These are phyloP conservation scores for Sebastes itinus DNA, from an alignment of 2,797 vertebrate genomes.

Conservation along the genomic window DNA sequence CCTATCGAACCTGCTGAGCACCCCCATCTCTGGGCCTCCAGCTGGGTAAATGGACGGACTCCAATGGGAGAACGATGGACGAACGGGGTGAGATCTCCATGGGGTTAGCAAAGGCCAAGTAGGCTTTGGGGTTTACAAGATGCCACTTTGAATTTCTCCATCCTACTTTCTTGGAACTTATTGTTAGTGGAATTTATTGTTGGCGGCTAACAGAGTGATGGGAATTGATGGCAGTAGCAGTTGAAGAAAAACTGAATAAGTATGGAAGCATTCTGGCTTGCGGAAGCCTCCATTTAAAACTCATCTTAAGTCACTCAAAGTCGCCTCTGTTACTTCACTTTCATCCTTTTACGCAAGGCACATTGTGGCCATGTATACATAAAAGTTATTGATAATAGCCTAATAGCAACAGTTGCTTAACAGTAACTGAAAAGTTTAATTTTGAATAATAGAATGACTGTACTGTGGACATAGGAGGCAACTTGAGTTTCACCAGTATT, in stretches of 20 bases:
- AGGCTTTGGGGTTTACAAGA: constrained; percentile 33
- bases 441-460: not conserved
- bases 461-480: not conserved
- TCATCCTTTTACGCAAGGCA: not conserved
- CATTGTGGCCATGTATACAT: too few relatives aligned
- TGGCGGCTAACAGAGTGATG: not conserved
- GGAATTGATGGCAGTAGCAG: not conserved
- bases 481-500: not conserved
- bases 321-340: not conserved
- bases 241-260: not conserved
- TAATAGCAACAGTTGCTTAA: not conserved
- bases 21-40: constrained; percentile 60
- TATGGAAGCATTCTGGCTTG: not conserved
- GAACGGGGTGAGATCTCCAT: constrained; percentile 27
- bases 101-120: constrained; percentile 43
- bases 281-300: not conserved
- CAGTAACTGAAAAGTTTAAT: not conserved
- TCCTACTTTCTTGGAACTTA: not conserved
- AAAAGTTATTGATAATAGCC: not conserved
- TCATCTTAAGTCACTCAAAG: not conserved
- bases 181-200: not conserved
- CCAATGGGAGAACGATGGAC: constrained; percentile 55
- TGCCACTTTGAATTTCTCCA: constrained; percentile 6
- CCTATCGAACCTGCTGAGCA: constrained; percentile 44
- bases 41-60: constrained; percentile 79